Evolutionary conservation across 2,888 invertebrate species (phyloP), one percentile per base, ranked within the genome.

Genomic region (Watsonalla cultraria): DNA sequence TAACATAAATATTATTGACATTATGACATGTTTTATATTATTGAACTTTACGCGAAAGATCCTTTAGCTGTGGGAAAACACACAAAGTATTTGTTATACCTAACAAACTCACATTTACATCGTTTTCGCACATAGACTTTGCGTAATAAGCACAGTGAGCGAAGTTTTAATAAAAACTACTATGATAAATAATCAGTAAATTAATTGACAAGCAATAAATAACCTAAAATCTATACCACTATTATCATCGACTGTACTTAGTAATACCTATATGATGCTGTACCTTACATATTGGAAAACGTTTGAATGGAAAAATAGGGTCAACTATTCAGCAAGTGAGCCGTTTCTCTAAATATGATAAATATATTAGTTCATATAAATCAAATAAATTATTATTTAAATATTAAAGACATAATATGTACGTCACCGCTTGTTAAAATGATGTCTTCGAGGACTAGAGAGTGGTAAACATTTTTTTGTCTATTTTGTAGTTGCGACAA

Each of bases 391-490:
- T 61, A 72, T 70, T 61, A 64, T 58, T 66, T 60, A 60, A 59
- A 34, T 35, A 48, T 60, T 58, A 64, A 65, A 63, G 67, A 65
- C 60, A 69, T 62, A 64, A 62, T 48, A 14, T 61, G 54, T 62
- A 70, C 66, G 64, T 66, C 59, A 67, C 68, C 63, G 67, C 72
- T 63, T 66, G 56, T 60, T 62, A 66, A 59, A 70, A 63, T 70
- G 73, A 67, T 80, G 80, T 84, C 80, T 84, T 83, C 75, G 66
- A 75, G 80, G 89, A 89, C 89, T 89, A 89, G 88, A 89, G 74
- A 76, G 73, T 82, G 87, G 88, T 87, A 84, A 88, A 82, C 81
- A 53, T 64, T 66, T 75, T 70, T 75, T 78, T 79, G 71, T 77
- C 69, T 80, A 74, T 75, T 70, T 64, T 59, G 49, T 49, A 70